Conservation (phyloP, 2,113 vertebrate species). For the Psettodes erumei region DNA sequence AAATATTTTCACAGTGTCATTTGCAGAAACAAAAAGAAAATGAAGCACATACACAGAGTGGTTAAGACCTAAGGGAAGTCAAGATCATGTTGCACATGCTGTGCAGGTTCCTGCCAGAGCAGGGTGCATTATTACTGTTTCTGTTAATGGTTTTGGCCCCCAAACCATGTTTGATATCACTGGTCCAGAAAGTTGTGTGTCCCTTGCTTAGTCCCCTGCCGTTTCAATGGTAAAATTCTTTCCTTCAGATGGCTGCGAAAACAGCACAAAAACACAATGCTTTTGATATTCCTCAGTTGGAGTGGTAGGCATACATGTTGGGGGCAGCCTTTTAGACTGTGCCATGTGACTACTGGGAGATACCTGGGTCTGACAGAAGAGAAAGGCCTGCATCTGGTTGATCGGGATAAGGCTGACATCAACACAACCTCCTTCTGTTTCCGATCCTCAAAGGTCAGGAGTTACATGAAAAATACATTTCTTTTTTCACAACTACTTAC, state of each 20-base stretch:
- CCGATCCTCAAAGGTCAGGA: slow-evolving; percentile 90
- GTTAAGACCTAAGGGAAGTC: not conserved
- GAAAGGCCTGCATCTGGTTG: slow-evolving; percentile 88
- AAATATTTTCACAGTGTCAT: no score
- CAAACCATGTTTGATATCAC: slow-evolving; percentile 6
- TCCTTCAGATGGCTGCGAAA: not conserved
- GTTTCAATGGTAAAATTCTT: slow-evolving; percentile 14
- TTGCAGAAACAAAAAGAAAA: not conserved
- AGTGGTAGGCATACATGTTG: slow-evolving; percentile 93
- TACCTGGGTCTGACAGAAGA: slow-evolving; percentile 92
- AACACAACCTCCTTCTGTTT: slow-evolving; percentile 93
- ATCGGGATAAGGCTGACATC: slow-evolving; percentile 91
- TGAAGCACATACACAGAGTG: not conserved
- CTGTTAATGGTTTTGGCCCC: not conserved
- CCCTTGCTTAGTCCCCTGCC: not conserved
- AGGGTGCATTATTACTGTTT: not conserved
- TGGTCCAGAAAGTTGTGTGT: not conserved
- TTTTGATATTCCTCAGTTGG: slow-evolving; percentile 84
- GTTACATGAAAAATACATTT: not conserved
- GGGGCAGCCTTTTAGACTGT: slow-evolving; percentile 92
- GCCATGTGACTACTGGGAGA: slow-evolving; percentile 93
- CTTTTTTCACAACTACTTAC: no score
- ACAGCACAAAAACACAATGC: not conserved
- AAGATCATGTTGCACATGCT: not conserved
- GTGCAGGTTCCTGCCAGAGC: not conserved